Conservation (phyloP, 2,797 vertebrate genomes). For the Parauchenoglanis ngamensis region DNA sequence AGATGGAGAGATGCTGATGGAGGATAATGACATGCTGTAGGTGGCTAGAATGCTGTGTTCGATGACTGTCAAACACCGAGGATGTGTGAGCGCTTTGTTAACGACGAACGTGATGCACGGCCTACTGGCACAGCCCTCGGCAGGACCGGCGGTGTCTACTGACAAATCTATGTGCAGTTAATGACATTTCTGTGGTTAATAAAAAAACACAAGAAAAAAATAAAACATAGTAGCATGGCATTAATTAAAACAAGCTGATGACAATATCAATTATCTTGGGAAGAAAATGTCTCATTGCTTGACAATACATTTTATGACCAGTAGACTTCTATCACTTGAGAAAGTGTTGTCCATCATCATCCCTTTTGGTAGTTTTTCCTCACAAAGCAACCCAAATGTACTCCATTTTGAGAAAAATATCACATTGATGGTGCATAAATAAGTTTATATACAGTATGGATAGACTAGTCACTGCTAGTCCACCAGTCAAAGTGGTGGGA, state of each 20-base stretch:
- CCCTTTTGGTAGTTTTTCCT: not conserved
- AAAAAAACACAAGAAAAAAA: not conserved
- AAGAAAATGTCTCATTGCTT: too few species aligned
- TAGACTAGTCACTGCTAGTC: not conserved
- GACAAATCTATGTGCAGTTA: not conserved
- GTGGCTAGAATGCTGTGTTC: not conserved
- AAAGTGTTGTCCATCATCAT: not conserved
- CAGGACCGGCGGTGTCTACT: not conserved
- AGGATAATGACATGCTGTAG: conserved; percentile 21
- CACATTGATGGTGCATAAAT: not conserved
- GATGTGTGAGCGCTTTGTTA: conserved; percentile 6
- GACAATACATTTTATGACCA: not conserved
- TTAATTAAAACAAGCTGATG: not conserved
- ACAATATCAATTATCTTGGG: not conserved
- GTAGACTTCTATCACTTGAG: not conserved
- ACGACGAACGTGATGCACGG: not conserved
- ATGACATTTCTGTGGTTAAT: not conserved
- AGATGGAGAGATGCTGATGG: conserved; percentile 30
- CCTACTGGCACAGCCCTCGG: not conserved
- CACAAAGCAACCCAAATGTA: not conserved
- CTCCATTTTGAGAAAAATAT: not conserved
- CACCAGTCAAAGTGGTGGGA: not conserved
- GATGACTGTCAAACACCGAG: not conserved
- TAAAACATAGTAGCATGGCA: not conserved
- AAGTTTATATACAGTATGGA: not conserved